These are phyloP conservation scores for Phengaris alcon DNA, from an alignment of 2,888 invertebrate genomes.

Conservation along the genomic window DNA sequence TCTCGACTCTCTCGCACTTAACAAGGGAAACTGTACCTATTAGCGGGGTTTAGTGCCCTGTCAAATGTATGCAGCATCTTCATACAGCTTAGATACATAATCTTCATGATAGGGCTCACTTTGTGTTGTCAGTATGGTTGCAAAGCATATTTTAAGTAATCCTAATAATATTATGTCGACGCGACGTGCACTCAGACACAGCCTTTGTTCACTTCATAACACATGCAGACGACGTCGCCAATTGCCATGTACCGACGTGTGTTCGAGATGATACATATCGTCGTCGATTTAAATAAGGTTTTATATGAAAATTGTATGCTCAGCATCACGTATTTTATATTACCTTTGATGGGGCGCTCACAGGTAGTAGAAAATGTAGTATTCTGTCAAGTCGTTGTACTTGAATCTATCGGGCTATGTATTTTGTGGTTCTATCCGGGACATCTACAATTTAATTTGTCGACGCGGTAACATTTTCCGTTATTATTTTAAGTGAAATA, in stretches of 20 bases:
- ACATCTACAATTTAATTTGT: not conserved
- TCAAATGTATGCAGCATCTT: too few relatives aligned
- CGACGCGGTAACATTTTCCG: too few relatives aligned
- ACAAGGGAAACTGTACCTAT: too few relatives aligned
- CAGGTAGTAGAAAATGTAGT: not conserved
- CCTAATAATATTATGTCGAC: not conserved
- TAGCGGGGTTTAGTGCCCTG: too few relatives aligned
- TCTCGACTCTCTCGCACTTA: too few relatives aligned
- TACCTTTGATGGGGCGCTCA: not conserved
- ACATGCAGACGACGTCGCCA: slow-evolving; percentile 1
- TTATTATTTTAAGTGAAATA: not conserved
- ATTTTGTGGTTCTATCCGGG: not conserved
- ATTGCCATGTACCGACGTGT: not conserved
- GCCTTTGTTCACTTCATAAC: not conserved
- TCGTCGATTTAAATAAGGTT: not conserved
- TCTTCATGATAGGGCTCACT: too few relatives aligned
- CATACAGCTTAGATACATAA: too few relatives aligned
- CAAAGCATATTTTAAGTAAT: not conserved
- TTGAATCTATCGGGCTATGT: not conserved
- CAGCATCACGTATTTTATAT: not conserved
- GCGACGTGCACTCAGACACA: not conserved
- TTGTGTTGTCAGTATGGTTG: too few relatives aligned
- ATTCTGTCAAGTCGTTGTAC: not conserved
- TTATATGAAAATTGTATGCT: slow-evolving; percentile 1
- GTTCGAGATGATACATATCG: not conserved